Evolutionary conservation across 1,140 invertebrate genomes (phyloP).

Genomic region (Aphidius ervi): DNA sequence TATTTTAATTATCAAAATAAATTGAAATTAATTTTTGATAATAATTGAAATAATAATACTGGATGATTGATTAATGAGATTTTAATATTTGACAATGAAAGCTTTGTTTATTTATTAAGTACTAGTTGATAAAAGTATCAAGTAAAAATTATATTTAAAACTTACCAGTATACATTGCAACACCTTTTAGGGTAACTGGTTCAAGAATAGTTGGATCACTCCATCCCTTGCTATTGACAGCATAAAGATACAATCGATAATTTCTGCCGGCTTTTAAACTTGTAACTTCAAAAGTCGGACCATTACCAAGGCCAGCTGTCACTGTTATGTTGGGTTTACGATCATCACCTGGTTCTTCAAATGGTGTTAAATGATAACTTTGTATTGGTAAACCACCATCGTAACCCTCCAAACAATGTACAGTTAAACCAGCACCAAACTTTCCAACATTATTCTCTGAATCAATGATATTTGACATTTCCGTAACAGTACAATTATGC

Average conservation of each 20-base stretch:
- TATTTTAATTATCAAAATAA: too few relatives aligned
- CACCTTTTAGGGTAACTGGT: constrained; percentile 72
- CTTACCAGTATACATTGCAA: constrained; percentile 60
- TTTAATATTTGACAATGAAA: too few relatives aligned
- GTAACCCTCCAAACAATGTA: constrained; percentile 78
- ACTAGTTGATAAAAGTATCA: too few relatives aligned
- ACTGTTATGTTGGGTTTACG: constrained; percentile 33
- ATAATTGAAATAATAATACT: too few relatives aligned
- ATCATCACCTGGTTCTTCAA: constrained; percentile 59
- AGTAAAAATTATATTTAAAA: constrained; percentile 12
- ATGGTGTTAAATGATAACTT: constrained; percentile 62
- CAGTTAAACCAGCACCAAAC: constrained; percentile 55
- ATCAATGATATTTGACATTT: constrained; percentile 38
- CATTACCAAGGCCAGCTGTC: constrained; percentile 26
- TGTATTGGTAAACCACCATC: constrained; percentile 76
- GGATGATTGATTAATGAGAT: too few relatives aligned
- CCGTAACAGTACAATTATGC: constrained; percentile 71
- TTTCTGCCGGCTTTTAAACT: constrained; percentile 73
- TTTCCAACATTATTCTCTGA: constrained; percentile 44
- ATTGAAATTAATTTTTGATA: too few relatives aligned
- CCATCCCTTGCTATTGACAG: constrained; percentile 77
- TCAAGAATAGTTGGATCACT: constrained; percentile 76
- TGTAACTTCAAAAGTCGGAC: constrained; percentile 67
- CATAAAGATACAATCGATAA: constrained; percentile 72
- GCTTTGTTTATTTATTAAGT: too few relatives aligned